These are phyloP conservation scores for Carassius carassius DNA, from an alignment of 2,113 vertebrate species.

Conservation along the genomic window DNA sequence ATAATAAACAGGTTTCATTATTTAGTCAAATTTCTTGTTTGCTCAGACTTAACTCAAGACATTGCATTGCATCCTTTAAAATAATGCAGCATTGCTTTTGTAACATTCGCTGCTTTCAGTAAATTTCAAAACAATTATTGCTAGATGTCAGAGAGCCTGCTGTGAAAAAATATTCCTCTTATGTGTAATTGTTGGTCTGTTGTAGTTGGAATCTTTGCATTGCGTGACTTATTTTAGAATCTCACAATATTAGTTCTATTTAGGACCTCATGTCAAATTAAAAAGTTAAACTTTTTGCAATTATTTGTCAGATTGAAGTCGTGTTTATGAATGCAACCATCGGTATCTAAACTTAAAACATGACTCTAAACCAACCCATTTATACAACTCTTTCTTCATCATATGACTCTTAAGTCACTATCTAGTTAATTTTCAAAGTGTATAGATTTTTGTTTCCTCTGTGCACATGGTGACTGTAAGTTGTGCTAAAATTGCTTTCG, in stretches of 20 bases:
- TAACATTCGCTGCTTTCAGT: not conserved
- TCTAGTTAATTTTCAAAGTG: not conserved
- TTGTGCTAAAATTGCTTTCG: not conserved
- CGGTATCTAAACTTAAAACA: not conserved
- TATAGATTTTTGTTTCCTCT: not conserved
- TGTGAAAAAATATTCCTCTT: not conserved
- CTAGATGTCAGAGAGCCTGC: not conserved
- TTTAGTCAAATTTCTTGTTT: not conserved
- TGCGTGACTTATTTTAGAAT: not conserved
- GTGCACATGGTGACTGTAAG: not conserved
- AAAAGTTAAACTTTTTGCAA: not conserved
- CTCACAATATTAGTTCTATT: not conserved
- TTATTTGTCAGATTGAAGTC: not conserved
- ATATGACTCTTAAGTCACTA: not conserved
- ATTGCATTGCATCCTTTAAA: not conserved
- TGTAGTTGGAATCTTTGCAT: not conserved
- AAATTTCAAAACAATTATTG: constrained; percentile 13
- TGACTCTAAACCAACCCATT: not conserved
- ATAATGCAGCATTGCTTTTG: not conserved
- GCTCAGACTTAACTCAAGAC: not conserved
- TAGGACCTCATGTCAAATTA: not conserved
- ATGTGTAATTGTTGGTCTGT: not conserved
- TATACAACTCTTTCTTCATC: not conserved
- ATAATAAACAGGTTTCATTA: too few species aligned
- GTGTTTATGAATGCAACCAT: not conserved